phyloP scores from a whole-genome alignment of 2,888 invertebrate genomes.

The Tethea ocularis region DNA sequence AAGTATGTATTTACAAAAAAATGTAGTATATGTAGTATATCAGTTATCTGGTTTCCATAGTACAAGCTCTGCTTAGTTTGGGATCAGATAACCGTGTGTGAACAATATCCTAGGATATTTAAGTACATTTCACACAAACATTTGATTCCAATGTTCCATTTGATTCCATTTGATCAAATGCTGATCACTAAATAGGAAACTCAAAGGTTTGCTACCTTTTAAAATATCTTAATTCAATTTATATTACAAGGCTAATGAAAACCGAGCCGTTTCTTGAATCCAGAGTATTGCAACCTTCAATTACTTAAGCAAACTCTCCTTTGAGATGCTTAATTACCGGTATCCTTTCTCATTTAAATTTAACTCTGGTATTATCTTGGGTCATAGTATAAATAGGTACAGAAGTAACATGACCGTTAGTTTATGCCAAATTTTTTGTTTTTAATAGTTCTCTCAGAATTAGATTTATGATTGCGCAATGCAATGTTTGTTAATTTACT shows the following conservation, averaged over 20 bases:
- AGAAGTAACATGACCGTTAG: neutral
- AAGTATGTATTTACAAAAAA: too few species aligned
- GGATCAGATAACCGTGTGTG: too few species aligned
- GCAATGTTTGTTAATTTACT: too few species aligned
- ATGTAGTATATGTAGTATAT: too few species aligned
- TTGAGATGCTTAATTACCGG: constrained; percentile 60
- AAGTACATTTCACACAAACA: neutral
- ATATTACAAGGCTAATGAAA: constrained; percentile 27
- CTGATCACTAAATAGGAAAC: neutral
- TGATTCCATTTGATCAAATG: too few species aligned
- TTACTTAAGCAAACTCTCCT: constrained; percentile 61
- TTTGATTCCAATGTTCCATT: neutral
- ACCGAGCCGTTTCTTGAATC: constrained; percentile 43
- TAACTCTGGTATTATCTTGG: constrained; percentile 36
- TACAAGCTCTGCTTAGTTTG: too few species aligned
- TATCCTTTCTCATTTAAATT: constrained; percentile 59
- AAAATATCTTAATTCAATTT: constrained; percentile 2
- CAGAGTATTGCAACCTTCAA: constrained; percentile 60
- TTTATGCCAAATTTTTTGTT: neutral
- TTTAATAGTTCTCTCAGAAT: neutral
- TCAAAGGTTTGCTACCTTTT: neutral
- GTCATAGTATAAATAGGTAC: constrained; percentile 26
- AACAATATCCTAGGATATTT: too few species aligned
- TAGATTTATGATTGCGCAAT: too few species aligned
- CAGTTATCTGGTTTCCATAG: too few species aligned